phyloP scores from a whole-genome alignment of 2,797 vertebrate species.

The Sebastes minor region DNA sequence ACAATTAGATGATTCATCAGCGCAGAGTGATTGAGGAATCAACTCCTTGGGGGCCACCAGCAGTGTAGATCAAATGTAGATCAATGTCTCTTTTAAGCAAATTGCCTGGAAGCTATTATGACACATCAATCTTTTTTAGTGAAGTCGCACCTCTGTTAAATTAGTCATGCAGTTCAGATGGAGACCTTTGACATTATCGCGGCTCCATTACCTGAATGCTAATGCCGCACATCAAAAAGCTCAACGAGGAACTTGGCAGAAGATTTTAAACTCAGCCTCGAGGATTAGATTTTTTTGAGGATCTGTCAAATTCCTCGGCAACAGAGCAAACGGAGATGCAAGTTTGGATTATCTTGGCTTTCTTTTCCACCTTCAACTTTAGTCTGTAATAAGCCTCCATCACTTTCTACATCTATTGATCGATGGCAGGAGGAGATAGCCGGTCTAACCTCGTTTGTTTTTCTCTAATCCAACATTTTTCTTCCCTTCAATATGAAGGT shows the following conservation, averaged over 20 bases:
- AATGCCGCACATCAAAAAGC: constrained; percentile 44
- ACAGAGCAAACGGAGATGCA: not conserved
- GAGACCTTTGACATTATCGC: constrained; percentile 53
- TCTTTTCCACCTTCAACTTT: constrained; percentile 18
- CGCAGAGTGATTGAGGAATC: not conserved
- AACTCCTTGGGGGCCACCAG: constrained; percentile 29
- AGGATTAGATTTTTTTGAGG: not conserved
- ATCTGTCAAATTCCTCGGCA: not conserved
- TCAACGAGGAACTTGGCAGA: constrained; percentile 8
- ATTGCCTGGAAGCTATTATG: constrained; percentile 41
- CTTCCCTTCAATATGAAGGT: constrained; percentile 38
- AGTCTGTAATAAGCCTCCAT: constrained; percentile 28
- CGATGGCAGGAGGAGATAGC: constrained; percentile 28
- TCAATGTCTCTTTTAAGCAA: constrained; percentile 55
- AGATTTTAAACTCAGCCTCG: constrained; percentile 2
- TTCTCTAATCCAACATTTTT: not conserved
- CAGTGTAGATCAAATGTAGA: constrained; percentile 48
- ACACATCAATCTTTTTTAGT: constrained; percentile 17
- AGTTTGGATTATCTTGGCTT: constrained; percentile 11
- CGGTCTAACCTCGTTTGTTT: constrained; percentile 14
- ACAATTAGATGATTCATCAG: constrained; percentile 19
- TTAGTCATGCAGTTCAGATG: constrained; percentile 51
- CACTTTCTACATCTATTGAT: constrained; percentile 48
- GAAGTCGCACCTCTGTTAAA: constrained; percentile 46
- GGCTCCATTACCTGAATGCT: constrained; percentile 41